A percentile compares a stretch with the other conserved stretches of the same genome.
Evolutionary conservation across 1,140 invertebrate species (phyloP).

Genomic region (Cecropterus lyciades): DNA sequence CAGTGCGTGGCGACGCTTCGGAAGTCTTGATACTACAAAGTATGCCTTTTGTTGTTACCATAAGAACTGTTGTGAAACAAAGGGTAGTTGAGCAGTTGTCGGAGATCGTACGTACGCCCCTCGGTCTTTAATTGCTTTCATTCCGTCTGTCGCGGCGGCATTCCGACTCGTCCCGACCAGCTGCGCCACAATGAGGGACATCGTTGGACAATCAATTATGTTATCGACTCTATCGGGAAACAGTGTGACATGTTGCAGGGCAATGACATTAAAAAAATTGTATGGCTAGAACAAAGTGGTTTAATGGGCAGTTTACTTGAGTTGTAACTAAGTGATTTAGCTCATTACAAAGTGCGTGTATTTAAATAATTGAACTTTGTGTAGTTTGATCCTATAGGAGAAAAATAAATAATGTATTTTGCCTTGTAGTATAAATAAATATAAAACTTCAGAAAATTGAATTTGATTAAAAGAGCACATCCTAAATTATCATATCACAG

Average conservation of each 20-base stretch:
- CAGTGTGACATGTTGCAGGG: background rate
- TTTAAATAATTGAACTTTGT: too few relatives aligned
- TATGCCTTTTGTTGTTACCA: slow-evolving; percentile 5
- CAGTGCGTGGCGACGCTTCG: background rate
- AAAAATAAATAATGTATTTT: too few relatives aligned
- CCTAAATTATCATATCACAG: too few relatives aligned
- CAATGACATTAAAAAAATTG: background rate
- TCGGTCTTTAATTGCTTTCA: slow-evolving; percentile 29
- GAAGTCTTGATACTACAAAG: background rate
- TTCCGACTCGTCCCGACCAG: slow-evolving; percentile 18
- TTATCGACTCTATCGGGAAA: slow-evolving; percentile 13
- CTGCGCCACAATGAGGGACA: slow-evolving; percentile 1
- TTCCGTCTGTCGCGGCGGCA: slow-evolving; percentile 25
- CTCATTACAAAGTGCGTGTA: too few relatives aligned
- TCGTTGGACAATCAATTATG: slow-evolving; percentile 18
- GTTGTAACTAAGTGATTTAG: too few relatives aligned
- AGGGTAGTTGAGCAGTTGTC: background rate
- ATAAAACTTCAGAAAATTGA: too few relatives aligned
- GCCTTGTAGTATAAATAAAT: too few relatives aligned
- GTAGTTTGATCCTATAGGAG: too few relatives aligned
- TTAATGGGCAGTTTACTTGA: too few relatives aligned
- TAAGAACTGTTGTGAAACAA: background rate
- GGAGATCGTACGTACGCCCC: background rate
- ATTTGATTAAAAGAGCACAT: too few relatives aligned
- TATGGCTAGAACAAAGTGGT: too few relatives aligned